Percentiles rank a stretch among this genome's conserved stretches.
Evolutionary conservation across 30 jellyfish, hydroid and myxozoan genomes (phyloP).

Genomic region (Rhopilema esculentum): DNA sequence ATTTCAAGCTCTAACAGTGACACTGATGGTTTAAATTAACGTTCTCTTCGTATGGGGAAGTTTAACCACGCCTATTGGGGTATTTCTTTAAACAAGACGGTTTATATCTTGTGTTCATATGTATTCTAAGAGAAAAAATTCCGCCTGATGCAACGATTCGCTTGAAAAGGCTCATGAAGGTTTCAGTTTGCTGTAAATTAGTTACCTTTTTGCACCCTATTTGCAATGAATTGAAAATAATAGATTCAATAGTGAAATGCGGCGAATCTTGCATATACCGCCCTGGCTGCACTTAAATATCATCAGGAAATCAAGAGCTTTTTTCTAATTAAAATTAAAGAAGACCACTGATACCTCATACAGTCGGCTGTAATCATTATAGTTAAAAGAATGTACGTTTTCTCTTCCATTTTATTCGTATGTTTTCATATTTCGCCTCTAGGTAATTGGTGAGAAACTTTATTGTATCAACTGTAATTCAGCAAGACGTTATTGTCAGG

Average conservation of each 20-base stretch:
- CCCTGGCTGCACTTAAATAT: neutral
- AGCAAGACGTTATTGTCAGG: neutral
- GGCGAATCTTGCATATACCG: neutral
- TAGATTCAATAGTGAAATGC: neutral
- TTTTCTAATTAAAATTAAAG: neutral
- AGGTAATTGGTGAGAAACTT: neutral
- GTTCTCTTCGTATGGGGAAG: neutral
- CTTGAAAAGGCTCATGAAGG: neutral
- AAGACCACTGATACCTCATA: neutral
- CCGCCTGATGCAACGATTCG: neutral
- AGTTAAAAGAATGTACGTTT: neutral
- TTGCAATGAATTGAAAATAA: neutral
- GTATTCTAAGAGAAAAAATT: neutral
- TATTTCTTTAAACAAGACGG: neutral
- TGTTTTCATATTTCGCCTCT: neutral
- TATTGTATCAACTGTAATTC: neutral
- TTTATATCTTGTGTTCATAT: neutral
- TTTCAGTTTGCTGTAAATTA: neutral
- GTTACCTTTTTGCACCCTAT: neutral
- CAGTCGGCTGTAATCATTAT: neutral
- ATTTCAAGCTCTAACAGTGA: neutral
- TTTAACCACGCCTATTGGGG: neutral
- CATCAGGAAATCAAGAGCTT: neutral
- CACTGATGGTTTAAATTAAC: neutral
- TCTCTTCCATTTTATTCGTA: neutral